Evolutionary conservation across 1,140 invertebrate genomes (phyloP).

Genomic region (Philopotamus ludificatus): DNA sequence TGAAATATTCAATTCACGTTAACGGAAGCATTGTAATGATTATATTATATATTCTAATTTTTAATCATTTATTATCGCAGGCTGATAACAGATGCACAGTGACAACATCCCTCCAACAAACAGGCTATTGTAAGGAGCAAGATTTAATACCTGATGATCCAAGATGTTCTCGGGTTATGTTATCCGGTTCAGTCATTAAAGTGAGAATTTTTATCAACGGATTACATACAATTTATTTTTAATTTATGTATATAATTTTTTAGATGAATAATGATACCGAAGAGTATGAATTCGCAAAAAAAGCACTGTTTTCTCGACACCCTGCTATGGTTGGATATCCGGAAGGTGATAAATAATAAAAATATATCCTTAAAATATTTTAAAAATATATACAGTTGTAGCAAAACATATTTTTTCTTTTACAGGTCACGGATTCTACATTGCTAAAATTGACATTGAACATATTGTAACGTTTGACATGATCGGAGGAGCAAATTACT

Average conservation of each 20-base stretch:
- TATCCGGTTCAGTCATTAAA: constrained; percentile 68
- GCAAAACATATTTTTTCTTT: neutral
- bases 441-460: constrained; percentile 70
- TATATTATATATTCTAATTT: neutral
- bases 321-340: constrained; percentile 67
- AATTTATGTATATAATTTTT: constrained; percentile 21
- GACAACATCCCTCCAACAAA: constrained; percentile 68
- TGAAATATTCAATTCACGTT: neutral
- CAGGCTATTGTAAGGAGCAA: constrained; percentile 62
- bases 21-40: neutral
- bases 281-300: constrained; percentile 63
- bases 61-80: constrained; percentile 44
- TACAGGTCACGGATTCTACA: constrained; percentile 71
- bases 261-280: constrained; percentile 60
- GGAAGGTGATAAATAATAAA: constrained; percentile 51
- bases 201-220: constrained; percentile 51
- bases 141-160: constrained; percentile 78
- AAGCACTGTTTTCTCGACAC: constrained; percentile 68
- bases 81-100: constrained; percentile 66
- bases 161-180: constrained; percentile 70
- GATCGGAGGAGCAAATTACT: constrained; percentile 72
- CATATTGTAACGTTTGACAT: constrained; percentile 72
- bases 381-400: neutral
- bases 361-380: neutral
- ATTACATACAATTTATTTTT: constrained; percentile 3